These are phyloP conservation scores for Sus scrofa DNA, from an alignment of 2,113 vertebrate genomes.

Conservation along the genomic window T2T-Sscrofa CM000830.6:77576001-77576500, in stretches of 20 bases:
- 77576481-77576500: neutral
- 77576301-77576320: neutral
- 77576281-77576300: neutral
- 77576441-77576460: neutral
- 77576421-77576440: neutral
- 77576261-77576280: neutral
- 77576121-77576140: neutral
- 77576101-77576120: neutral
- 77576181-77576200: neutral
- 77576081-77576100: neutral
- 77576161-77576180: neutral
- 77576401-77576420: neutral
- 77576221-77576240: neutral
- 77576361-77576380: neutral
- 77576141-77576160: neutral
- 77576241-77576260: neutral
- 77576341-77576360: neutral
- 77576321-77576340: constrained; percentile 16
- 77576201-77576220: neutral
- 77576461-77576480: neutral
- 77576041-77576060: constrained; percentile 21
- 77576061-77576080: neutral
- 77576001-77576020: neutral
- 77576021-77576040: neutral
- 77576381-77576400: neutral